These are phyloP conservation scores for Pavo muticus DNA, from an alignment of 2,113 vertebrate genomes.

Conservation along the genomic window DNA sequence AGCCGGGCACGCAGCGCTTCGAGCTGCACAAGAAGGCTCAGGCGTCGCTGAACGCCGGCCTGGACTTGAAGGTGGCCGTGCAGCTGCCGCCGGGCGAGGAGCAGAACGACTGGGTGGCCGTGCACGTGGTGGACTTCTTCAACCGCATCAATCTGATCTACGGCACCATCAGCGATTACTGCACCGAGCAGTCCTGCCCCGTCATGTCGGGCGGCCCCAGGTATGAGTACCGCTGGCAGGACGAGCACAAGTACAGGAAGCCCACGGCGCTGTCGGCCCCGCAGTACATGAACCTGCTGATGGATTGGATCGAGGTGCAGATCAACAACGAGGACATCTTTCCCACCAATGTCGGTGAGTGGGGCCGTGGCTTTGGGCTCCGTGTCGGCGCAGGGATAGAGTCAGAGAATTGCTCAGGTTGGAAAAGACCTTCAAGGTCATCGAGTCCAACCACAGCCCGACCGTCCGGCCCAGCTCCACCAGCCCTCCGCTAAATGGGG, in stretches of 20 bases:
- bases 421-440: too few relatives aligned
- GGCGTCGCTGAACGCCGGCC: conserved; percentile 92
- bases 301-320: conserved; percentile 98
- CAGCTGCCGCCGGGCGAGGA: conserved; percentile 92
- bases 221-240: conserved; percentile 98
- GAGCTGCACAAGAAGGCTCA: conserved; percentile 98
- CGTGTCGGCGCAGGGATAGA: too few relatives aligned
- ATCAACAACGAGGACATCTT: conserved; percentile 98
- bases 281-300: conserved; percentile 96
- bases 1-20: conserved; percentile 95
- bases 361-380: too few relatives aligned
- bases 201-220: conserved; percentile 95
- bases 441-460: too few relatives aligned
- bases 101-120: conserved; percentile 96
- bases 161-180: conserved; percentile 94
- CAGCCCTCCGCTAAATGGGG: too few relatives aligned
- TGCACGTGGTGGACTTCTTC: conserved; percentile 98
- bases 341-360: conserved; percentile 94
- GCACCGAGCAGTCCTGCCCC: conserved; percentile 92
- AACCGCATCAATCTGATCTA: conserved; percentile 99
- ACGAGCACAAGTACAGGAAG: conserved; percentile 90
- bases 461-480: too few relatives aligned
- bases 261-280: conserved; percentile 92
- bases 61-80: conserved; percentile 93
- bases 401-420: too few relatives aligned